Base-by-base conservation (phyloP, 1,140 invertebrate species). In the Habropoda laboriosa region DNA sequence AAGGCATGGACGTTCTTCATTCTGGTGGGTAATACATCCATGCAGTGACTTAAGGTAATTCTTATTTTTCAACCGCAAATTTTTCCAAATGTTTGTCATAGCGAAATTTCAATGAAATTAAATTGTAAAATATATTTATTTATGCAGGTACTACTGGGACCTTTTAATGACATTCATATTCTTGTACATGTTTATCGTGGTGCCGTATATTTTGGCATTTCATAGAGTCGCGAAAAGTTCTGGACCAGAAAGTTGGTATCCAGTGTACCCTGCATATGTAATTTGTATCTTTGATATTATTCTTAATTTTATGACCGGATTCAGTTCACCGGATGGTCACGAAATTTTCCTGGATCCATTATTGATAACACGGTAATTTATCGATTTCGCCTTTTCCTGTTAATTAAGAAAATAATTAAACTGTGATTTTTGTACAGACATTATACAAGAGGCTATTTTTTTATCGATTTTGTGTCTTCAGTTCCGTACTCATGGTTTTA, bases 21-120 rank as follows among this genome's bases (percentile, higher is more conserved):
- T 87, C 51, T 90, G 90, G 90, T 92, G 91, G 91, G 38, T 89
- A 21, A 87, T 91, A 58, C 91, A 92, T 78, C 91, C 91, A 1
- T 91, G 67, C 57, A 92, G 91, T 49, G 13, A 32, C 10, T 83
- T 91, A 12, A 82, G 89, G 89, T 90, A 45, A 75, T 27, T n/a
- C 16, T 16, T 35, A 42, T 24, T 35, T 45, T 53, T 13, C 2
- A 13, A 24, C 4, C 1, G n/a, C n/a, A n/a, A n/a, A n/a, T n/a
- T n/a, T n/a, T n/a, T n/a, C n/a, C n/a, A n/a, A n/a, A 38, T 1
- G 32, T 3, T 21, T 58, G 3, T 45, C 40, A 18, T 6, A 67
- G n/a, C n/a, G n/a, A n/a, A n/a, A 57, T 55, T 45, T 18, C 7
- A 0, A 51, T 72, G 24, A 38, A 55, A 32, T 58, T 8, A 7